Evolutionary conservation across 2,888 invertebrate species (phyloP).

Genomic region (Minunthozetes semirufus): DNA sequence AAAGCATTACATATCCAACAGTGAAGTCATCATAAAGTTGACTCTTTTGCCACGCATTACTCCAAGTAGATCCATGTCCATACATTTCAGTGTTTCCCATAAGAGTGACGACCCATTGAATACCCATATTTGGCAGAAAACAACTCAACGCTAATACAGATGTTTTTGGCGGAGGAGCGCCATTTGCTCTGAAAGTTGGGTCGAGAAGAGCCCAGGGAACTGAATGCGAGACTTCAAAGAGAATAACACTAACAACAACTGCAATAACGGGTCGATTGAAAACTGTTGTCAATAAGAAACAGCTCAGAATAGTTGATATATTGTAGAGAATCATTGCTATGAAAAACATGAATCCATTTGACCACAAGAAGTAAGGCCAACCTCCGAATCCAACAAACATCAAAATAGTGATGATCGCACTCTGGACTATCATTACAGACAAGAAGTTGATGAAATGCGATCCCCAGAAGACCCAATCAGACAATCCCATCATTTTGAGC

Average conservation of each 20-base stretch:
- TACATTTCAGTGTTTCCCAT: conserved; percentile 19
- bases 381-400: background rate
- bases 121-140: conserved; percentile 14
- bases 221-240: background rate
- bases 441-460: conserved; percentile 40
- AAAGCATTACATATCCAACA: conserved; percentile 52
- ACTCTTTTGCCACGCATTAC: conserved; percentile 38
- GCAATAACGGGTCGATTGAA: conserved; percentile 35
- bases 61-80: conserved; percentile 38
- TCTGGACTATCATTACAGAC: conserved; percentile 36
- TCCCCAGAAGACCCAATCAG: conserved; percentile 41
- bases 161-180: too few relatives aligned
- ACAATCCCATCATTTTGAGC: conserved; percentile 43
- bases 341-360: conserved; percentile 33
- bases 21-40: conserved; percentile 41
- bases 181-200: background rate
- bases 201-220: background rate
- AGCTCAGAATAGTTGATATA: conserved; percentile 37
- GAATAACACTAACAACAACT: background rate
- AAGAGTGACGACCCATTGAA: conserved; percentile 17
- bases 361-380: background rate
- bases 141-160: background rate
- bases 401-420: conserved; percentile 19
- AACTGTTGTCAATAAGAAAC: conserved; percentile 39
- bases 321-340: conserved; percentile 37